A percentile compares a stretch with the other conserved stretches of the same genome.
Conservation (phyloP, 1,140 invertebrate genomes). For the Glomeris maerens region DNA sequence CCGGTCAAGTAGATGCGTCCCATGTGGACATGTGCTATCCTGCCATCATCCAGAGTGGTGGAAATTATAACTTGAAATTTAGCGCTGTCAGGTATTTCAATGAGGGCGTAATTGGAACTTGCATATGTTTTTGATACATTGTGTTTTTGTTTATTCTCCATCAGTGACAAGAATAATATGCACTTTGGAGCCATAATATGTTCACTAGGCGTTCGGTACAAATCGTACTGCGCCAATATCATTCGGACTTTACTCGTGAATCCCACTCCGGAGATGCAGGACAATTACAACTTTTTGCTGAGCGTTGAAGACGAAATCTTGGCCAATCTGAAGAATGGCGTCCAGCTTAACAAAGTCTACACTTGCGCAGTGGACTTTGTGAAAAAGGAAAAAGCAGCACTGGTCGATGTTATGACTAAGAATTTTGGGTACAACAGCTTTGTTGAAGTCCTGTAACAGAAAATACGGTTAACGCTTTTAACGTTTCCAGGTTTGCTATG, state of each 20-base stretch:
- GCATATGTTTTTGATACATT: too few relatives aligned
- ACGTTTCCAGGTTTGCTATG: conserved; percentile 61
- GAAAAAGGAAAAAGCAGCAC: conserved; percentile 69
- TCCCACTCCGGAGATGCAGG: conserved; percentile 60
- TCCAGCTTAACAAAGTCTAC: conserved; percentile 77
- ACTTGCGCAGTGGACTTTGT: conserved; percentile 65
- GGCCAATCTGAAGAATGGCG: conserved; percentile 64
- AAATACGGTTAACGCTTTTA: conserved; percentile 5
- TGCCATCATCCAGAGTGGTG: conserved; percentile 95
- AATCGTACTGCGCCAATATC: conserved; percentile 97
- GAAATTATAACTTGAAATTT: conserved; percentile 93
- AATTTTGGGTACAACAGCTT: conserved; percentile 53
- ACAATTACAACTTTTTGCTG: conserved; percentile 86
- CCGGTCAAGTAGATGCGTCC: conserved; percentile 63
- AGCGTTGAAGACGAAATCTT: conserved; percentile 84
- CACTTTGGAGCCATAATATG: conserved; percentile 96
- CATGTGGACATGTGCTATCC: conserved; percentile 96
- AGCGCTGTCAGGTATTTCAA: conserved; percentile 59
- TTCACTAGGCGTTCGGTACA: conserved; percentile 85
- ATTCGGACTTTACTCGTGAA: conserved; percentile 94
- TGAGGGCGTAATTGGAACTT: too few relatives aligned
- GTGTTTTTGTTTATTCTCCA: too few relatives aligned
- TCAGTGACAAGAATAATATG: conserved; percentile 79
- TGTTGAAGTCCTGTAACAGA: too few relatives aligned
- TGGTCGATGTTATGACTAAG: conserved; percentile 86